phyloP scores from a whole-genome alignment of 2,888 invertebrate species.

The Drosophila histrio region DNA sequence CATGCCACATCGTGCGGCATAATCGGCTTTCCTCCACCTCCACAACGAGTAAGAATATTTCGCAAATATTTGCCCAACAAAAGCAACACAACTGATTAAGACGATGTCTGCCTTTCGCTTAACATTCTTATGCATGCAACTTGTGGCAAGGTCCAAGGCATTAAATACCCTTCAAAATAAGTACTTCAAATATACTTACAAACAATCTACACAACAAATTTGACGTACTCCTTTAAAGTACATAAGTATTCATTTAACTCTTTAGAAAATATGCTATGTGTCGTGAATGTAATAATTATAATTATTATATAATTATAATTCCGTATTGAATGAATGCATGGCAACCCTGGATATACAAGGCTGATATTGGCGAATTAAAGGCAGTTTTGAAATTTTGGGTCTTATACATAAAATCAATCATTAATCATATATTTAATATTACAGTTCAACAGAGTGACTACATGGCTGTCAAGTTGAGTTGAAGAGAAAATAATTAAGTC shows the following conservation, averaged over 20 bases:
- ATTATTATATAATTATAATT: too few species aligned
- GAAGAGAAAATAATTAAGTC: too few species aligned
- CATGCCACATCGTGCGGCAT: conserved; percentile 54
- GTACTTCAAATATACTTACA: background rate
- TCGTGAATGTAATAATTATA: background rate
- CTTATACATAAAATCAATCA: too few species aligned
- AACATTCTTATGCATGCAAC: background rate
- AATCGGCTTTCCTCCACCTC: conserved; percentile 48
- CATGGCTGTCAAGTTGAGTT: too few species aligned
- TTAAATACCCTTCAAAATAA: background rate
- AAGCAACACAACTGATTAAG: conserved; percentile 45
- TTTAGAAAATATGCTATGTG: background rate
- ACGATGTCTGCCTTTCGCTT: conserved; percentile 10
- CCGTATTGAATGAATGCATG: background rate
- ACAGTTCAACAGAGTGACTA: too few species aligned
- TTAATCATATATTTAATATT: background rate
- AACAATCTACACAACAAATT: background rate
- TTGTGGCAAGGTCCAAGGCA: background rate
- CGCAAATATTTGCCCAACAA: conserved; percentile 49
- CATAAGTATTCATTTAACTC: background rate
- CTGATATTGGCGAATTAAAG: too few species aligned
- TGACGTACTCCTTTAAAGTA: background rate
- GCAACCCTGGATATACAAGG: background rate
- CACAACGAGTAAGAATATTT: conserved; percentile 33
- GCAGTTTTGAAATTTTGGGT: too few species aligned